Evolutionary conservation across 2,888 invertebrate species (phyloP).

Genomic region (Neocrepidodera transversa): DNA sequence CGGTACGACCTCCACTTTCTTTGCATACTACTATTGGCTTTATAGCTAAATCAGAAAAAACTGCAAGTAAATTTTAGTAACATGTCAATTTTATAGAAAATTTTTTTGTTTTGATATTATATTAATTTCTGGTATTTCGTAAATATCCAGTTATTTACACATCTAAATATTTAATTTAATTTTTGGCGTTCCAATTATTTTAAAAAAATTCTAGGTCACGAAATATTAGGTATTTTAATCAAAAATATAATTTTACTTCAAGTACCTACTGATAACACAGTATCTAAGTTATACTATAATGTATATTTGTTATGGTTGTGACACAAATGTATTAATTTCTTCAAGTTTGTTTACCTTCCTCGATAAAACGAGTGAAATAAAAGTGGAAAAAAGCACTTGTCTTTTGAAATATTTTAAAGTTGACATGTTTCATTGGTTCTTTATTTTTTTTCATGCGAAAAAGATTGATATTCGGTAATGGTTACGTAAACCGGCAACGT

Average conservation of each 20-base stretch:
- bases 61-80: too few relatives aligned
- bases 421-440: slow-evolving; percentile 31
- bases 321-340: slow-evolving; percentile 34
- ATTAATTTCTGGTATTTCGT: too few relatives aligned
- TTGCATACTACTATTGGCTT: too few relatives aligned
- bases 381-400: slow-evolving; percentile 29
- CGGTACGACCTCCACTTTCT: too few relatives aligned
- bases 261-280: slow-evolving; percentile 23
- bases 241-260: slow-evolving; percentile 7
- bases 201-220: slow-evolving; percentile 15
- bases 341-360: slow-evolving; percentile 32
- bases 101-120: too few relatives aligned
- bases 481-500: slow-evolving; percentile 29
- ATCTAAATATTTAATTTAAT: too few relatives aligned
- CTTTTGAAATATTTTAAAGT: slow-evolving; percentile 14
- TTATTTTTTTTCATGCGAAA: slow-evolving; percentile 33
- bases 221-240: neutral
- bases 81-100: too few relatives aligned
- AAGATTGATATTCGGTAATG: slow-evolving; percentile 22
- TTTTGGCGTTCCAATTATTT: too few relatives aligned
- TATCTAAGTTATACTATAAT: slow-evolving; percentile 18
- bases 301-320: slow-evolving; percentile 26
- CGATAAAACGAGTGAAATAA: slow-evolving; percentile 32
- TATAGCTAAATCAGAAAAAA: too few relatives aligned
- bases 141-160: too few relatives aligned